Base-by-base conservation (phyloP, 2,888 invertebrate species). In the Stenodema calcarata region DNA sequence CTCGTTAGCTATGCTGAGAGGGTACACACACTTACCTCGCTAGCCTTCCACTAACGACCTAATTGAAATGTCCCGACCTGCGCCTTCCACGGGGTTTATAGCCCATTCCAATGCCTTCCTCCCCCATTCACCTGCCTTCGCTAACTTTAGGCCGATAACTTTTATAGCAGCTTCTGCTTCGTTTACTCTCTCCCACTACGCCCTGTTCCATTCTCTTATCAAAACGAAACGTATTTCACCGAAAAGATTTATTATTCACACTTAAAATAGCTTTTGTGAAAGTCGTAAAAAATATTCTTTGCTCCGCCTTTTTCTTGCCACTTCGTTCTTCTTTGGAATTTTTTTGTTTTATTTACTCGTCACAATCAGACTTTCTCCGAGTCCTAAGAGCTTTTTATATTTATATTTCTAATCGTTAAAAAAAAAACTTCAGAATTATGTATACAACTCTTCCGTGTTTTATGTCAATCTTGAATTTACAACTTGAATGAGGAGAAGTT, bases 1-100 rank as follows among this genome's bases (percentile, higher is more conserved):
- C 84, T 84, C 84, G 84, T 84, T 84, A 84, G 84, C 73, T 84
- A 84, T 84, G 84, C 84, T 84, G 84, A 84, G 84, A 84, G 84
- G 84, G 84, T 84, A 84, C 84, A 84, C 84, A 84, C 84, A 84
- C 84, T 84, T 84, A 84, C 73, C 84, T 73, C 42, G 73, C 82
- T 44, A 47, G 84, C 84, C 82, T 35, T 35, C 82, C 62, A 44
- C 84, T 84, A 84, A 84, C 84, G 84, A 84, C 84, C 84, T 84
- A 84, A 84, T 84, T 84, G 84, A 84, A 84, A 84, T 84, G 84
- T 84, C 75, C 73, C 84, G 84, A 84, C 84, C 84, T 84, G 84
- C 73, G 84, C 73, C 73, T 84, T 78, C 78, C 62, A 23, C 44
- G 73, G 28, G 75, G 73, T 84, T 84, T 84, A 84, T 84, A 47